phyloP scores from a whole-genome alignment of 2,113 vertebrate genomes.

The Platysteira castanea region DNA sequence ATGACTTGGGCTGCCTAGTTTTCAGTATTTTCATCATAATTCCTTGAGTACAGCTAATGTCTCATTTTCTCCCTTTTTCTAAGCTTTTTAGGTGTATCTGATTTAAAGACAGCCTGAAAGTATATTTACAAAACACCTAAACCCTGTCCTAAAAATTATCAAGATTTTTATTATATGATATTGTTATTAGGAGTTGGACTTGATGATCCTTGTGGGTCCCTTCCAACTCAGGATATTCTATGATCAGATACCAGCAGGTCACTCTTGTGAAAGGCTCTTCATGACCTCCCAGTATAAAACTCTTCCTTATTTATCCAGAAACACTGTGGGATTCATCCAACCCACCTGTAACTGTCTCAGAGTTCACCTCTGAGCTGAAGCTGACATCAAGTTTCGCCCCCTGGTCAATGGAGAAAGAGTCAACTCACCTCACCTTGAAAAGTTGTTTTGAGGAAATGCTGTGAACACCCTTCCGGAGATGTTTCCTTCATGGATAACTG shows the following conservation, averaged over 20 bases:
- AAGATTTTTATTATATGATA: background rate
- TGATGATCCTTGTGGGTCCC: background rate
- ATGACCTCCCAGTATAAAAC: background rate
- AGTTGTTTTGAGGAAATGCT: background rate
- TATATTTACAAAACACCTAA: background rate
- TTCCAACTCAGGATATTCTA: background rate
- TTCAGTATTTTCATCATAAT: background rate
- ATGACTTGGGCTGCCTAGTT: background rate
- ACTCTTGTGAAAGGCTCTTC: background rate
- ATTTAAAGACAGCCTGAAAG: background rate
- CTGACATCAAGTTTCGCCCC: background rate
- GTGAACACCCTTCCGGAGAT: background rate
- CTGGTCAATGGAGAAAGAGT: background rate
- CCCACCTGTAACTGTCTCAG: background rate
- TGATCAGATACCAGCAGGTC: background rate
- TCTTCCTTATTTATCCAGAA: background rate
- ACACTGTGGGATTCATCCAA: background rate
- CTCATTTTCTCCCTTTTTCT: background rate
- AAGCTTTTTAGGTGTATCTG: background rate
- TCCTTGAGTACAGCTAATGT: background rate
- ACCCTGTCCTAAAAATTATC: background rate
- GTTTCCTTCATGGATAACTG: background rate
- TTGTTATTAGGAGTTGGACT: no score
- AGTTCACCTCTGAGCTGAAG: background rate
- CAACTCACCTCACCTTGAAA: background rate